Base-by-base conservation (phyloP, 1,140 invertebrate species). In the Zaprionus inermis region DNA sequence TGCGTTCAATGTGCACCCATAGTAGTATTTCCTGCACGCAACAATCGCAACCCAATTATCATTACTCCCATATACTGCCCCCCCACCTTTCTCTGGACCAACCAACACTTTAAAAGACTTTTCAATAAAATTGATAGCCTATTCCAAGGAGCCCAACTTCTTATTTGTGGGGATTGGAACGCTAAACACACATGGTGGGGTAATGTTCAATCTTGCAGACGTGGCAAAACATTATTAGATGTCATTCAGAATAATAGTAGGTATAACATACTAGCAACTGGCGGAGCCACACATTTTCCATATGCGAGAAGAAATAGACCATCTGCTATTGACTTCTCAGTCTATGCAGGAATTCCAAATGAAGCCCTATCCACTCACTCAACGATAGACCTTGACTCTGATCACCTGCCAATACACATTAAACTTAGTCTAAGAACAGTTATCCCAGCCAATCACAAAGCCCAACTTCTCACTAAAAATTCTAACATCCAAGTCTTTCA, bases 161-260 rank as follows among this genome's bases (percentile, higher is more conserved):
- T 69, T 0, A 1, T 69, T 0, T 60, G 56, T 11, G 66, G 66
- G 0, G 66, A 69, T 10, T 69, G 66, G 66, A 69, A 69, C 5
- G 66, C 66, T 1, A 60, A 60, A 4, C 66, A 69, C n/a, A 6
- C 30, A 1, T 63, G 60, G 60, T 63, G 60, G 60, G 60, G 60
- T 0, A 51, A 51, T 14, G 2, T 12, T 0, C 60, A 46, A 3
- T 32, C 41, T 14, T 66, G 63, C 12, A 55, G 6, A 16, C 11
- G 63, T 11, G 63, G 63, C 11, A 65, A 11, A 28, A 6, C 16
- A 2, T 20, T 65, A 12, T n/a, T 65, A n/a, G 34, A 9, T 55
- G 12, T 18, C n/a, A 16, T 5, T 28, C 18, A 14, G 12, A 1
- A 34, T n/a, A 51, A 5, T 18, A 16, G 0, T 1, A 11, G 0